Base-by-base conservation (phyloP, 2,113 vertebrate species). In the Sander vitreus region DNA sequence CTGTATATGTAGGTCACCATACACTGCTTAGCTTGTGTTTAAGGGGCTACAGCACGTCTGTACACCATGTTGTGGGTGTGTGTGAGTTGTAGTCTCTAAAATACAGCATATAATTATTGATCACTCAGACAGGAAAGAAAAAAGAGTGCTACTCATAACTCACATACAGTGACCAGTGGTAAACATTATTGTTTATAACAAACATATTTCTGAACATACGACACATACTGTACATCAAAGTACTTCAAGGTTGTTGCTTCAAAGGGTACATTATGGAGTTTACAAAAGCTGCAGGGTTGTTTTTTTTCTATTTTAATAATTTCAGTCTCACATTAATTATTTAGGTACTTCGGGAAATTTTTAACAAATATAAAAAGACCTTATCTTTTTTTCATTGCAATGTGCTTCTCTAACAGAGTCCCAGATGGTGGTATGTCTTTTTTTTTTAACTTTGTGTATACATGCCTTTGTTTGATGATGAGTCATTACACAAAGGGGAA, bases 1-100 rank as follows among this genome's bases (percentile, higher is more conserved):
- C 25, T 30, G 15, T 57, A 60, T 60, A 83, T 85, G 23, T 87
- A 78, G 76, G 79, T 81, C 85, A 84, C 57, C 23, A 43, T 70
- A 78, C 48, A 3, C 57, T 57, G 39, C 43, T 54, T 21, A 59
- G 71, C 48, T 76, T 5, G 0, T 48, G 25, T 73, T 30, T 73
- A 19, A 39, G 60, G 43, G 43, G 19, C 18, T 25, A 1, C 9
- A 43, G 39, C 39, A 43, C 36, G 12, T 59, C 51, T 67, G 43
- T 27, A 48, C 23, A 18, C 73, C 5, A 43, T n/a, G 14, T 47
- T 78, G 10, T 62, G 53, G 16, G 16, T 67, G 16, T 50, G 51
- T 65, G 33, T n/a, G 15, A 48, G n/a, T 33, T 62, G 55, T 30
- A 21, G 7, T 19, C 18, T 30, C 5, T 19, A 3, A 15, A 15